phyloP scores from a whole-genome alignment of 2,797 vertebrate species.

The Mormyrops boulengeri region DNA sequence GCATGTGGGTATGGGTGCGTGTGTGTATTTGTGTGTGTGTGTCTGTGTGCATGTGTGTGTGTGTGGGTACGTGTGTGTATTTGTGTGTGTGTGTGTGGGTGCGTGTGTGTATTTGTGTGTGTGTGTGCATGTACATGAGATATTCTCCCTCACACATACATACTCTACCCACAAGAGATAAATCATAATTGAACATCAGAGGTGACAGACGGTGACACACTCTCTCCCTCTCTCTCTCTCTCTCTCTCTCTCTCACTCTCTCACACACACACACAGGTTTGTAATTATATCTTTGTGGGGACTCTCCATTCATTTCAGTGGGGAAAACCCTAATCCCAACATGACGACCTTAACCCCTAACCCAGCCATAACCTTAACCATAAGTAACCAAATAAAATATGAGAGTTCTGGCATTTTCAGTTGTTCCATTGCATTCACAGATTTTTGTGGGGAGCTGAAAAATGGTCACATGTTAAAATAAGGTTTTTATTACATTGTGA shows the following conservation, averaged over 20 bases:
- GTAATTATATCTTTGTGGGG: background rate
- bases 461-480: no score
- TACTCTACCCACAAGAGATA: background rate
- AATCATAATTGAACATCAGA: background rate
- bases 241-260: background rate
- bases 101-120: no score
- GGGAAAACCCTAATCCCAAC: no score
- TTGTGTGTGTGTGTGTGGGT: background rate
- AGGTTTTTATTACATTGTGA: no score
- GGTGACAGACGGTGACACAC: background rate
- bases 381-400: no score
- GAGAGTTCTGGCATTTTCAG: no score
- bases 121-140: background rate
- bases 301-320: background rate
- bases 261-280: background rate
- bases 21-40: background rate
- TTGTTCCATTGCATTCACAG: no score
- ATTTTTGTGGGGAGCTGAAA: no score
- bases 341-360: no score
- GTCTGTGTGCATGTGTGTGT: background rate
- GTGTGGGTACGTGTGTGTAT: background rate
- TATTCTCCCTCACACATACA: background rate
- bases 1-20: background rate
- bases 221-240: no score
- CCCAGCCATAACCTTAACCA: no score